Evolutionary conservation across 1,140 invertebrate species (phyloP), one percentile per base, ranked within the genome.

Genomic region (Drosophila subpulchrella): DNA sequence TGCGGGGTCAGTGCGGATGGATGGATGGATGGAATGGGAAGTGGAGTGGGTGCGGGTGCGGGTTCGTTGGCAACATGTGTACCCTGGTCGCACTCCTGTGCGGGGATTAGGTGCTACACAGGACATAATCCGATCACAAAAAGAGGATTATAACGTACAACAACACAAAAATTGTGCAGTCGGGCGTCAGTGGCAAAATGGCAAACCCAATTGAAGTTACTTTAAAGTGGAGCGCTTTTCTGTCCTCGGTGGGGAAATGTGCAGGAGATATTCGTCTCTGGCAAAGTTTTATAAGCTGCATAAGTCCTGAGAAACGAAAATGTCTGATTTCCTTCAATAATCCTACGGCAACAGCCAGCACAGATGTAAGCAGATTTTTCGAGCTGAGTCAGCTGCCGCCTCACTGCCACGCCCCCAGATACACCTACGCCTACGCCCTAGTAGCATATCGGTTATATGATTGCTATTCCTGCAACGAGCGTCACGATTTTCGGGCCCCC

Each of bases 41-140:
- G 11, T 13, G 46, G 46, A 27, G 39, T 17, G 54, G 41, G 50
- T 36, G 30, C 12, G 15, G n/a, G 17, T n/a, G 24, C 24, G 50
- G 66, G 36, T 32, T 12, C 15, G 44, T 53, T 39, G 58, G 36
- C 59, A 71, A 65, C 57, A 58, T 75, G 67, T 73, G 78, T 72
- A 41, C 57, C 30, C 10, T 50, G 75, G 53, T 62, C 53, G 57
- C 65, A 61, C 41, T 60, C 51, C 56, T 57, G 46, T 71, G 50
- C 56, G 42, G 72, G 76, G 84, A 88, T 88, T 88, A 88, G 84
- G 83, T 62, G 66, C 81, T 63, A 72, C 78, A 85, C 81, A 82
- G 83, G 84, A 84, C 80, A 88, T 88, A 88, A 88, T 88, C 84
- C 84, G 84, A 88, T 88, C 84, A 88, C 76, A 89, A 84, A 88